These are phyloP conservation scores for Pogonocherus hispidulus DNA, from an alignment of 2,888 invertebrate genomes.

Conservation along the genomic window DNA sequence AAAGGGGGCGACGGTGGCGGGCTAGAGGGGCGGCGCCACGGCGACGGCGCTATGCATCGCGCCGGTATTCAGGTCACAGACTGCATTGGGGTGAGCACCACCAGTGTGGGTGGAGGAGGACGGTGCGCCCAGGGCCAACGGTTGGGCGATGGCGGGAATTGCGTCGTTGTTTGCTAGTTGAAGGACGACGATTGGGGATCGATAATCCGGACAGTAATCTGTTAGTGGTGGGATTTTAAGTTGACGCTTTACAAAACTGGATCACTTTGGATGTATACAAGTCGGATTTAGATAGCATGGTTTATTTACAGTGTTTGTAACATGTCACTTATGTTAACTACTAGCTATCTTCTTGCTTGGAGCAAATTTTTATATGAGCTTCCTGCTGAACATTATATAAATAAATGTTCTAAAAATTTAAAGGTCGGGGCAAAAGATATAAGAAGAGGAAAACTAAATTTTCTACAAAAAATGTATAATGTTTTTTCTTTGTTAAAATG, in stretches of 20 bases:
- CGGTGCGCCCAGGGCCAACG: slow-evolving; percentile 1
- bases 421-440: too few species aligned
- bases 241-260: not conserved
- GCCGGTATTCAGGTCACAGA: slow-evolving; percentile 54
- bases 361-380: too few species aligned
- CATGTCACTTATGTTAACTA: too few species aligned
- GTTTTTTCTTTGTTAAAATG: too few species aligned
- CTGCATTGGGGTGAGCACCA: slow-evolving; percentile 49
- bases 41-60: slow-evolving; percentile 55
- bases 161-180: not conserved
- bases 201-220: not conserved
- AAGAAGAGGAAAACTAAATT: too few species aligned
- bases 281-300: too few species aligned
- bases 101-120: slow-evolving; percentile 30
- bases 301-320: too few species aligned
- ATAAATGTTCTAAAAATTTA: too few species aligned
- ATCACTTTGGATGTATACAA: too few species aligned
- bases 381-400: too few species aligned
- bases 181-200: not conserved
- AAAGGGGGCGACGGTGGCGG: slow-evolving; percentile 25
- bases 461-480: too few species aligned
- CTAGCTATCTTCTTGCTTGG: too few species aligned
- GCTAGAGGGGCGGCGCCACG: slow-evolving; percentile 46
- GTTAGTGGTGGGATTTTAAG: not conserved
- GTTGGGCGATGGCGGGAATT: slow-evolving; percentile 6